phyloP scores from a whole-genome alignment of 2,113 vertebrate species.

The Cyprinodon brontotheroides region DNA sequence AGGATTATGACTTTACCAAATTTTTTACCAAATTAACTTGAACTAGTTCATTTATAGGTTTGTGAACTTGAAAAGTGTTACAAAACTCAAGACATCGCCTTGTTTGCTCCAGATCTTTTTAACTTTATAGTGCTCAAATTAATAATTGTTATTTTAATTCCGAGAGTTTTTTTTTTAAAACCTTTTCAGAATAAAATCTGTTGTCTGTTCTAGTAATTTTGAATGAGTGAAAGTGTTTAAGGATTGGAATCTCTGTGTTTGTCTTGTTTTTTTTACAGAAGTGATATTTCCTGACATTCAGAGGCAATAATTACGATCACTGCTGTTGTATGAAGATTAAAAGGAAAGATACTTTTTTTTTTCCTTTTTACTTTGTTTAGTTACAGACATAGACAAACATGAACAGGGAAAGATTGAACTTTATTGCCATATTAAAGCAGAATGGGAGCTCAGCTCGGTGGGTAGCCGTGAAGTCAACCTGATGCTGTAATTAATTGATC shows the following conservation, averaged over 20 bases:
- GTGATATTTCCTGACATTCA: neutral
- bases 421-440: neutral
- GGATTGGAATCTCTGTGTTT: neutral
- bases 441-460: neutral
- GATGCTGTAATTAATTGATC: neutral
- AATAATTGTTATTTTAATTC: neutral
- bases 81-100: neutral
- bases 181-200: too few species aligned
- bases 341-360: too few species aligned
- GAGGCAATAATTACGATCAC: neutral
- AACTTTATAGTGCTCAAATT: neutral
- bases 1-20: too few species aligned
- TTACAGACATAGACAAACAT: neutral
- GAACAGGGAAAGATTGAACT: neutral
- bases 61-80: too few species aligned
- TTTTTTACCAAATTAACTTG: too few species aligned
- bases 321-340: too few species aligned
- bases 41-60: too few species aligned
- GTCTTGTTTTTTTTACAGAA: too few species aligned
- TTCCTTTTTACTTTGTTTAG: neutral
- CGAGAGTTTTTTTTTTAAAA: neutral
- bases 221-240: too few species aligned
- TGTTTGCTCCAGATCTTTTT: neutral
- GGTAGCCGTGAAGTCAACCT: neutral
- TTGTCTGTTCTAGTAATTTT: neutral